phyloP scores from a whole-genome alignment of 2,797 vertebrate genomes.

The Argya squamiceps region DNA sequence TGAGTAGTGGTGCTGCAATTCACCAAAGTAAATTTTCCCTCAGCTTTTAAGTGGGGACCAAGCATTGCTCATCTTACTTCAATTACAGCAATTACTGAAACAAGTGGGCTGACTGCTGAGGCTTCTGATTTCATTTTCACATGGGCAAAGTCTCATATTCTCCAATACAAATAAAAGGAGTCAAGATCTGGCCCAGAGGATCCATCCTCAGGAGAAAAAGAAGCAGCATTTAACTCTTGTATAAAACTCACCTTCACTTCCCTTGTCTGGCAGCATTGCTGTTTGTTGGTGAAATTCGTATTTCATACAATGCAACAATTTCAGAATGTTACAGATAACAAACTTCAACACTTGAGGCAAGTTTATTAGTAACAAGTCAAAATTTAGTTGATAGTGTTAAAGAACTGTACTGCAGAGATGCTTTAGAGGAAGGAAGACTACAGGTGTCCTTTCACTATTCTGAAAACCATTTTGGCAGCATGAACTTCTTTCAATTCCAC shows the following conservation, averaged over 20 bases:
- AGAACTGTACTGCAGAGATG: not conserved
- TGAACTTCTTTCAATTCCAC: not conserved
- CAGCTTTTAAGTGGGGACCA: not conserved
- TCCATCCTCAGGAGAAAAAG: not conserved
- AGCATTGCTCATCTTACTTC: not conserved
- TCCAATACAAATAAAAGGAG: not conserved
- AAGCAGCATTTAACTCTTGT: not conserved
- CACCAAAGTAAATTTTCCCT: not conserved
- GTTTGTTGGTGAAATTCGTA: not conserved
- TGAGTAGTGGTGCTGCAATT: not conserved
- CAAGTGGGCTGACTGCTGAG: not conserved
- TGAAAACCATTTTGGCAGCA: not conserved
- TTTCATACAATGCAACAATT: not conserved
- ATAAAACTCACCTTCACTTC: not conserved
- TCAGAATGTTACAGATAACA: not conserved
- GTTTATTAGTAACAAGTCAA: not conserved
- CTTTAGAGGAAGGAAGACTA: not conserved
- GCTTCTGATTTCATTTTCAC: not conserved
- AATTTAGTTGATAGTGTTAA: not conserved
- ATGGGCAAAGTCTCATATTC: not conserved
- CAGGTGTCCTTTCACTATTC: not conserved
- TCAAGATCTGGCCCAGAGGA: not conserved
- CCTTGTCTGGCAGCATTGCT: not conserved
- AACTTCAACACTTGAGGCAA: not conserved
- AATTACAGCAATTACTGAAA: not conserved